Evolutionary conservation across 2,113 vertebrate genomes (phyloP).

Genomic region (Podarcis cretensis): DNA sequence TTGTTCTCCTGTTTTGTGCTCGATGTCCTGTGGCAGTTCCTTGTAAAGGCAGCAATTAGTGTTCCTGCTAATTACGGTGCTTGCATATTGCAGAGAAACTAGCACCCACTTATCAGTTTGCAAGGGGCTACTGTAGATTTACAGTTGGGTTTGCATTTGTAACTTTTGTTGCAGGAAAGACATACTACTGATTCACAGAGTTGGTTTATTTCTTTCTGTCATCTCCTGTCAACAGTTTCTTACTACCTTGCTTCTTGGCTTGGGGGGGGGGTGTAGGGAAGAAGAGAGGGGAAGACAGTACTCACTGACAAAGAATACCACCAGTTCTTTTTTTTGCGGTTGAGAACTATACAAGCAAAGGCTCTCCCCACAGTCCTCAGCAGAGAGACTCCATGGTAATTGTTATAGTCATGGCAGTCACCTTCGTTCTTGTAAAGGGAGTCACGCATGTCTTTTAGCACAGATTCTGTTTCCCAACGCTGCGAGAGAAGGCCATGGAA

Average conservation of each 20-base stretch:
- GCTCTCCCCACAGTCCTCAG: too few relatives aligned
- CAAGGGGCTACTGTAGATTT: neutral
- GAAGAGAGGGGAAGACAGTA: too few relatives aligned
- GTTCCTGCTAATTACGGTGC: conserved; percentile 14
- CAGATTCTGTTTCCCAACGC: too few relatives aligned
- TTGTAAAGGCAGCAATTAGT: conserved; percentile 33
- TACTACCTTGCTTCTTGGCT: neutral
- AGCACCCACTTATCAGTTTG: neutral
- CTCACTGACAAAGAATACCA: too few relatives aligned
- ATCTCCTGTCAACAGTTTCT: conserved; percentile 3
- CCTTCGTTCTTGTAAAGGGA: too few relatives aligned
- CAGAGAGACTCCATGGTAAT: too few relatives aligned
- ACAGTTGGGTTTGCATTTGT: fast-evolving
- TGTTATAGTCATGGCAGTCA: too few relatives aligned
- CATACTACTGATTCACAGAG: conserved; percentile 8
- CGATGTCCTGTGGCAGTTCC: neutral
- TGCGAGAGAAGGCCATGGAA: too few relatives aligned
- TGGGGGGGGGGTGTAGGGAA: too few relatives aligned
- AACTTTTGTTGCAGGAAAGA: neutral
- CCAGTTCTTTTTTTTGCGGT: too few relatives aligned
- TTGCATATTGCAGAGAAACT: neutral
- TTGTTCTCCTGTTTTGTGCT: conserved; percentile 15
- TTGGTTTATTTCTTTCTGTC: neutral
- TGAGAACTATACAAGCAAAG: too few relatives aligned
- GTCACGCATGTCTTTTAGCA: too few relatives aligned